Conservation (phyloP, 1,140 invertebrate species). For the Capitella teleta region DNA sequence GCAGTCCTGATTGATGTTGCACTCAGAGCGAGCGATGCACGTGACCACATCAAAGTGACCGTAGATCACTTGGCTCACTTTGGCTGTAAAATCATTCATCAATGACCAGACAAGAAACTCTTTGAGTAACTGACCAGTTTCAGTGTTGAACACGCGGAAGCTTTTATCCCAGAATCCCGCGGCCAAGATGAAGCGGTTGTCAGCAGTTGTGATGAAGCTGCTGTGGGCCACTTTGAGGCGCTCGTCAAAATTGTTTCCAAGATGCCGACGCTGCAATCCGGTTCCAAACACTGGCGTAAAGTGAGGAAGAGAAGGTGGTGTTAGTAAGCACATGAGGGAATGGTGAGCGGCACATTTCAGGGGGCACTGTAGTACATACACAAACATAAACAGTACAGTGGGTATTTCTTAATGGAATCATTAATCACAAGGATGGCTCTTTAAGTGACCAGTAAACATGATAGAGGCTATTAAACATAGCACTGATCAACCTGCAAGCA, state of each 20-base stretch:
- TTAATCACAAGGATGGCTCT: no score
- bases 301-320: slow-evolving; percentile 1
- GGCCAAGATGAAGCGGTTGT: slow-evolving; percentile 91
- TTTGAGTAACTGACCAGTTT: slow-evolving; percentile 59
- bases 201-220: slow-evolving; percentile 94
- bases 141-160: slow-evolving; percentile 92
- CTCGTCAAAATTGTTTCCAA: slow-evolving; percentile 83
- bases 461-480: no score
- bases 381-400: no score
- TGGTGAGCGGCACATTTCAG: neutral
- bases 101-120: neutral
- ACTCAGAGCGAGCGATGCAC: slow-evolving; percentile 77
- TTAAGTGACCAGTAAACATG: no score
- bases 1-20: slow-evolving; percentile 96
- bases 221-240: slow-evolving; percentile 81
- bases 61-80: slow-evolving; percentile 96
- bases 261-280: slow-evolving; percentile 57
- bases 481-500: no score
- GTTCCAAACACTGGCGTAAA: slow-evolving; percentile 39
- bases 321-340: no score
- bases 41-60: slow-evolving; percentile 98
- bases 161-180: slow-evolving; percentile 99
- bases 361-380: neutral
- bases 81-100: slow-evolving; percentile 52
- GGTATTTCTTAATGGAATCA: no score